phyloP scores from a whole-genome alignment of 1,140 invertebrate genomes.

The Schlechtendalia chinensis region DNA sequence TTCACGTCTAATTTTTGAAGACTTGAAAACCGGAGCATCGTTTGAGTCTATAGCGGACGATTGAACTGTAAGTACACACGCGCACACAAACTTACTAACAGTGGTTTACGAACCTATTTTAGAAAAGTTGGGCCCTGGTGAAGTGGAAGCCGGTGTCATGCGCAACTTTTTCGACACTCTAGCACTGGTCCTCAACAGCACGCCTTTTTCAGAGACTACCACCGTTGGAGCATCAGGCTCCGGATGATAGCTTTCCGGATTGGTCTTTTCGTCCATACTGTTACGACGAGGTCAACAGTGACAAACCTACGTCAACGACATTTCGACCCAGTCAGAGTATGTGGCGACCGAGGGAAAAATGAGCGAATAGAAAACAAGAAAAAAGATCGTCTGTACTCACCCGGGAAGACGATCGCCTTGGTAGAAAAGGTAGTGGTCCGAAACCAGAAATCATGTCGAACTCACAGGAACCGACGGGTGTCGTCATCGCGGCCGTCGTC shows the following conservation, averaged over 20 bases:
- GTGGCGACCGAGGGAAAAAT: not conserved
- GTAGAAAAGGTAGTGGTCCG: too few relatives aligned
- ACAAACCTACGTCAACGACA: not conserved
- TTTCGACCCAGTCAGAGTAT: constrained; percentile 18
- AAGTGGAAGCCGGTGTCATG: constrained; percentile 50
- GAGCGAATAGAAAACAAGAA: not conserved
- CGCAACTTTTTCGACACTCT: constrained; percentile 54
- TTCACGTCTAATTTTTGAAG: constrained; percentile 54
- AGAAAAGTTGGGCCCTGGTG: constrained; percentile 38
- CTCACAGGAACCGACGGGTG: not conserved
- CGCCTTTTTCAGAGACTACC: constrained; percentile 28
- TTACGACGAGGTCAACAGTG: not conserved
- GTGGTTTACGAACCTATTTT: constrained; percentile 53
- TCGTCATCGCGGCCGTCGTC: not conserved
- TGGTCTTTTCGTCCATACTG: constrained; percentile 26
- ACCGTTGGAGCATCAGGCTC: constrained; percentile 24
- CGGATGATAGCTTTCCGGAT: not conserved
- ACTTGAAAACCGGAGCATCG: constrained; percentile 38
- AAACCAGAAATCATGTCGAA: not conserved
- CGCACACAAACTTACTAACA: not conserved
- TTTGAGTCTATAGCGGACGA: constrained; percentile 6
- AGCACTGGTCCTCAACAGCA: constrained; percentile 54
- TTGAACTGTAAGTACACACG: not conserved
- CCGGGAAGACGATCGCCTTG: not conserved
- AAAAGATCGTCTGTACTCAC: not conserved